Base-by-base conservation (phyloP, 2,113 vertebrate genomes). In the Onychorhynchus coronatus region DNA sequence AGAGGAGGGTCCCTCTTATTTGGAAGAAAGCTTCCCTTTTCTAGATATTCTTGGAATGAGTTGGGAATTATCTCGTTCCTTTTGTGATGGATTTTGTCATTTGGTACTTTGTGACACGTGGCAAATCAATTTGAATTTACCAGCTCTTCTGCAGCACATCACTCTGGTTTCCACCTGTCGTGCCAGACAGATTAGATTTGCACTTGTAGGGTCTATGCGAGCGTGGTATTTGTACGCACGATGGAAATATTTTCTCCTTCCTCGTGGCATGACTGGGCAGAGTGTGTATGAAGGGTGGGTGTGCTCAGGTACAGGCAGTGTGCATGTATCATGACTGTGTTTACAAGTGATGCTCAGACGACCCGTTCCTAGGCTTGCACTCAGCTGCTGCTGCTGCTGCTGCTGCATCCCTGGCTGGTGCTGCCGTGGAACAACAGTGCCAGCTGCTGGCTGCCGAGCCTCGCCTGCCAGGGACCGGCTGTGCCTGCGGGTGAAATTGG, bases 371-470 rank as follows among this genome's bases (percentile, higher is more conserved):
- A 56, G 18, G 35, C 33, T 80, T 15, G 30, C 37, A 2, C 37
- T 20, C 21, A 11, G 31, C 12, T 20, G 22, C 20, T 24, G 17
- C 28, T 21, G 22, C 20, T 24, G 17, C 28, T 21, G 41, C 33
- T 27, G 28, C 44, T 7, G 58, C 88, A 8, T 14, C 27, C 63
- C 33, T 14, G 53, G 53, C 46, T 15, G 52, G 8, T 18, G 52
- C 66, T 30, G 66, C 59, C 13, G 41, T 75, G 93, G 96, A 97
- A 89, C 92, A 96, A 95, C 83, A 95, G 89, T 97, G 95, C 95
- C 95, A 80, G 1, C 97, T 97, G 93, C 94, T 93, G 97, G 95
- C 84, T 85, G 79, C 74, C 19, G 80, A 16, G 15, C 75, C 59
- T 2, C 53, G 28, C 20, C 61, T 65, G 85, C 59, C 28, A 1